Conservation (phyloP, 1,140 invertebrate species). For the Homarus americanus region DNA sequence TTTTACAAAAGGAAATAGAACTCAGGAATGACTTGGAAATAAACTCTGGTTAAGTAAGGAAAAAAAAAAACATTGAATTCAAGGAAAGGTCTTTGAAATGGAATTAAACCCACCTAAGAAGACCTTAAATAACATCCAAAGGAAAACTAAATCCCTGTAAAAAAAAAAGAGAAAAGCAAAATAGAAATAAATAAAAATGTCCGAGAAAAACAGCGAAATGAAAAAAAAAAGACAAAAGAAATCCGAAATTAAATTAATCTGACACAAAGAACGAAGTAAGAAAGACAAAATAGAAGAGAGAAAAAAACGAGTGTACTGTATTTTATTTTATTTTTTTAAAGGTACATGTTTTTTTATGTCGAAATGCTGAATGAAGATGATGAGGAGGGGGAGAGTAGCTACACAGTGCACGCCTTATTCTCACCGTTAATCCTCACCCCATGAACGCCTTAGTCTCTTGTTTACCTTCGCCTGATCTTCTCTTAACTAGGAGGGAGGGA, state of each 20-base stretch:
- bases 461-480: neutral
- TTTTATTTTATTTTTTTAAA: neutral
- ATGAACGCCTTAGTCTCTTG: neutral
- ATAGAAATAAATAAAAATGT: neutral
- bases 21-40: neutral
- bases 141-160: neutral
- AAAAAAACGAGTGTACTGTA: neutral
- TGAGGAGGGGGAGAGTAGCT: too few relatives aligned
- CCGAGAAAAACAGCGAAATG: neutral
- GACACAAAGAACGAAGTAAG: neutral
- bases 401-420: neutral
- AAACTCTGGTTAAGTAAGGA: neutral
- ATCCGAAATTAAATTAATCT: neutral
- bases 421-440: neutral
- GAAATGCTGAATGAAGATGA: too few relatives aligned
- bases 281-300: too few relatives aligned
- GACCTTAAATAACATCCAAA: neutral
- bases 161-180: neutral
- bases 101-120: neutral
- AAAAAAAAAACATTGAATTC: neutral
- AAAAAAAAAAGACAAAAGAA: slow-evolving; percentile 2
- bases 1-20: neutral
- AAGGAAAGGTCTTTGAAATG: neutral
- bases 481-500: too few relatives aligned
- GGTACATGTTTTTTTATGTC: neutral